Conservation (phyloP, 2,888 invertebrate genomes). For the Metallyticus violacea region DNA sequence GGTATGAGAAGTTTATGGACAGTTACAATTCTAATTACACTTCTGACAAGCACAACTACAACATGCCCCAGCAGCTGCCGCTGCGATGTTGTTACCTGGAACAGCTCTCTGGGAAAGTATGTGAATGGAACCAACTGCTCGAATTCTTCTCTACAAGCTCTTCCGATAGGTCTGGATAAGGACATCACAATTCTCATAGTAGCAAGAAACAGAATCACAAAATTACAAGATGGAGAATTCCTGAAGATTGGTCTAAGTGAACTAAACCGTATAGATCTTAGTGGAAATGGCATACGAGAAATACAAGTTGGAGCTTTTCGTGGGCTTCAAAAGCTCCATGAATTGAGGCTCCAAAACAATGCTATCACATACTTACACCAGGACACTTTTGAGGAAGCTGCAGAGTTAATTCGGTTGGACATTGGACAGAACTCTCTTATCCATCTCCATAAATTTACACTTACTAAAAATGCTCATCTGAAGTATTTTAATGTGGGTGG, state of each 20-base stretch:
- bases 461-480: not conserved
- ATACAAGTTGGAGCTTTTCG: not conserved
- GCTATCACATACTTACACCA: not conserved
- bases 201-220: not conserved
- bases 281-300: not conserved
- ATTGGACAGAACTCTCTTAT: not conserved
- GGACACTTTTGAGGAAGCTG: not conserved
- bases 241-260: not conserved
- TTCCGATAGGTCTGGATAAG: not conserved
- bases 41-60: not conserved
- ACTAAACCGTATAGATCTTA: not conserved
- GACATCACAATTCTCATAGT: not conserved
- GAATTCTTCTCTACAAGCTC: not conserved
- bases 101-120: not conserved
- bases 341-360: constrained; percentile 2
- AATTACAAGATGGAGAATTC: not conserved
- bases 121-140: constrained; percentile 8
- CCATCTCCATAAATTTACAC: not conserved
- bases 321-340: not conserved
- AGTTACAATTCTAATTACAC: not conserved
- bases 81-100: constrained; percentile 1
- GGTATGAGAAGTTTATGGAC: not conserved
- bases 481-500: constrained; percentile 1
- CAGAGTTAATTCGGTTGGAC: not conserved
- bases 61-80: not conserved